phyloP scores from a whole-genome alignment of 2,797 vertebrate genomes.

The Pogonophryne albipinna region DNA sequence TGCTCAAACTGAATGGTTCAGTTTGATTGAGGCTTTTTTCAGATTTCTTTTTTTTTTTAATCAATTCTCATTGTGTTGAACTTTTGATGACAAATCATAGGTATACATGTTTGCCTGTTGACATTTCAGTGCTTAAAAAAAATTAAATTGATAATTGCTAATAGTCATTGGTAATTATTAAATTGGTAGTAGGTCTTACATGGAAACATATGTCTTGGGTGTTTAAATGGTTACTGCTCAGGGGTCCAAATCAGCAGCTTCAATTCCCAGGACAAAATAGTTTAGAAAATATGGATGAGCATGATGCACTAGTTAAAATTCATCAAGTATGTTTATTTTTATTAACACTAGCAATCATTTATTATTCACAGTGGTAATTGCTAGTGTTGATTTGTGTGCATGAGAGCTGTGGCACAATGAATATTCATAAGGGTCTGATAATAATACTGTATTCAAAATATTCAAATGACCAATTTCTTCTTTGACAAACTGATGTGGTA shows the following conservation, averaged over 20 bases:
- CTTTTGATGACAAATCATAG: too few species aligned
- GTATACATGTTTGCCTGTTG: background rate
- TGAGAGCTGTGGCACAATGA: constrained; percentile 35
- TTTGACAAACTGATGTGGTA: constrained; percentile 30
- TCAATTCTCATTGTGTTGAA: too few species aligned
- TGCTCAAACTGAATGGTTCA: background rate
- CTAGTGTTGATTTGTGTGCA: constrained; percentile 50
- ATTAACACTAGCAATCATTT: constrained; percentile 50
- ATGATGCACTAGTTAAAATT: constrained; percentile 43
- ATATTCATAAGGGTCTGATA: constrained; percentile 63
- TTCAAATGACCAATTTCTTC: constrained; percentile 50
- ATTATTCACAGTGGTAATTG: constrained; percentile 55
- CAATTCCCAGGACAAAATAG: constrained; percentile 16
- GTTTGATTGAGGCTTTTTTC: background rate
- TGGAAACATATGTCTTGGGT: background rate
- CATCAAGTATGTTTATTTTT: constrained; percentile 36
- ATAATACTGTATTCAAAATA: constrained; percentile 51
- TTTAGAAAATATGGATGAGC: constrained; percentile 8
- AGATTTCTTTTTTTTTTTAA: too few species aligned
- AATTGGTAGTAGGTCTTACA: background rate
- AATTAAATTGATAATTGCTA: background rate
- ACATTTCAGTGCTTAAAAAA: background rate
- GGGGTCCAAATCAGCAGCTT: background rate
- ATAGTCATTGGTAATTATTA: background rate
- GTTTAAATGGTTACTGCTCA: background rate